Percentiles rank a stretch among this genome's conserved stretches.
Evolutionary conservation across 2,888 invertebrate genomes (phyloP).

Genomic region (Rhodophaea formosa): DNA sequence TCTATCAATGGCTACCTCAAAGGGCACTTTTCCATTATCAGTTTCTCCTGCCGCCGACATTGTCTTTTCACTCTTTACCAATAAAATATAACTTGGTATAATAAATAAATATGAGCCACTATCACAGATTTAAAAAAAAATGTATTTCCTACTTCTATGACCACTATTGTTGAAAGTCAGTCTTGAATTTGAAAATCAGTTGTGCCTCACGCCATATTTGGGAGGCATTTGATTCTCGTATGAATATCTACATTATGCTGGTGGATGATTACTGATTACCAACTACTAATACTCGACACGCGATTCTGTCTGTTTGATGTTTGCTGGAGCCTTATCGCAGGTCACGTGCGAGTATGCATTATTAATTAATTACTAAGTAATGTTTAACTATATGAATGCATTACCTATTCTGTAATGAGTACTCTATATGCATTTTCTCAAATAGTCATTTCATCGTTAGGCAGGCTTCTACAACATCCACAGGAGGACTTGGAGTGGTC

Average conservation of each 20-base stretch:
- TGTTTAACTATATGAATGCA: no score
- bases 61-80: not conserved
- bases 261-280: not conserved
- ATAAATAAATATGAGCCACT: not conserved
- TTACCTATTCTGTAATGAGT: no score
- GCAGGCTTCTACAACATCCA: no score
- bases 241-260: not conserved
- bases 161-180: not conserved
- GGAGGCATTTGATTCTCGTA: not conserved
- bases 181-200: not conserved
- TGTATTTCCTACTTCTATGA: no score
- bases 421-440: no score
- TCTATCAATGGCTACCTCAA: conserved; percentile 18
- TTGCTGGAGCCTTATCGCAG: not conserved
- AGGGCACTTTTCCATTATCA: not conserved
- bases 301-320: not conserved
- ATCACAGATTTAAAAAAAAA: not conserved
- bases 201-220: not conserved
- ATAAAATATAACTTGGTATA: not conserved
- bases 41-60: not conserved
- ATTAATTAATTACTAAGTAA: not conserved
- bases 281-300: conserved; percentile 1
- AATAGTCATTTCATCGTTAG: no score
- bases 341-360: not conserved
- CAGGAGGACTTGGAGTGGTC: no score